Base-by-base conservation (phyloP, 2,797 vertebrate genomes). In the Mus spretus region DNA sequence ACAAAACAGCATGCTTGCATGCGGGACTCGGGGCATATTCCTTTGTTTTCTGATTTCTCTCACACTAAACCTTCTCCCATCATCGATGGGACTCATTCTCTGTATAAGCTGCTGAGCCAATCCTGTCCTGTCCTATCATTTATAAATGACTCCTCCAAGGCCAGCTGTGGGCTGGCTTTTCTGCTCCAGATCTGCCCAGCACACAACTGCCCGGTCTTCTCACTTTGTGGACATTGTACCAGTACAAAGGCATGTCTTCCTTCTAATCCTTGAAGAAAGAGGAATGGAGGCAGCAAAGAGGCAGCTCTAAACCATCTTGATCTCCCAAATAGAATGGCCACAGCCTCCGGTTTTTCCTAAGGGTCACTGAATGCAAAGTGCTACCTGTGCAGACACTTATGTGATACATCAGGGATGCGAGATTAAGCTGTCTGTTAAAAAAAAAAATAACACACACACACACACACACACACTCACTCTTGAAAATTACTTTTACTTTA, bases 401-500 rank as follows among this genome's bases (percentile, higher is more conserved):
- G 19, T 44, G 59, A 79, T 19, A n/a, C 12, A 40, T 57, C n/a
- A 95, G 79, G 44, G 70, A 59, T 11, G 82, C 1, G 20, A 7
- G 40, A 55, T 0, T 10, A 1, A 26, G 57, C 50, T 53, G 37
- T 63, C 53, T 50, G 50, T n/a, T n/a, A n/a, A n/a, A n/a, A n/a
- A n/a, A n/a, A n/a, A n/a, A n/a, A n/a, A n/a, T n/a, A n/a, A n/a
- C 44, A 44, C 44, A 44, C 44, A 44, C 44, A 44, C 44, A 44
- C 44, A 44, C 44, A 44, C 44, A 44, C 44, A 44, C 44, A 44
- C 44, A 4, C 44, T 4, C 44, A 44, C 44, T 4, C 3, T 44
- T 55, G 17, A 89, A 65, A 26, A 24, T 63, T 59, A 17, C 86
- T 93, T 96, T 65, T 40, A 37, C 92, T 96, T 90, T n/a, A 47